These are phyloP conservation scores for Alethe castanea DNA, from an alignment of 2,113 vertebrate genomes.

Conservation along the genomic window DNA sequence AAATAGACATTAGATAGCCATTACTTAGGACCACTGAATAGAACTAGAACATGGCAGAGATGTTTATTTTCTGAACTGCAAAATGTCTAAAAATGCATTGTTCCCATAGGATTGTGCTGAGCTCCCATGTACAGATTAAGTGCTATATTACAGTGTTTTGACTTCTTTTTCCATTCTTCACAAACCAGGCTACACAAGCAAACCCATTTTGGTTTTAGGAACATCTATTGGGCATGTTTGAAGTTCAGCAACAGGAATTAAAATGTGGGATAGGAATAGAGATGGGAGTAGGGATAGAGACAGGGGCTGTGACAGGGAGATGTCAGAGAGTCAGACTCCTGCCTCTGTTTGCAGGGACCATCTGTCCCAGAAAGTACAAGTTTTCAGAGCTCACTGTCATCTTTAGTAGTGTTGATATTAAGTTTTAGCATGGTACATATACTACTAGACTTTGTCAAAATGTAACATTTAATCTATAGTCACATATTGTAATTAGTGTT, in stretches of 20 bases:
- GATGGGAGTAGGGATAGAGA: not conserved
- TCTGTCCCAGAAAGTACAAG: not conserved
- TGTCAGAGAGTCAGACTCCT: not conserved
- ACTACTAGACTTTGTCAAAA: conserved; percentile 20
- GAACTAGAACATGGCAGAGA: not conserved
- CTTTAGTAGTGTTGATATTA: not conserved
- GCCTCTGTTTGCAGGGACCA: not conserved
- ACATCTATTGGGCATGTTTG: not conserved
- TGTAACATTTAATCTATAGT: conserved; percentile 52
- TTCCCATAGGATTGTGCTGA: not conserved
- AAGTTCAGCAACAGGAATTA: not conserved
- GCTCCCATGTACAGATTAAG: not conserved
- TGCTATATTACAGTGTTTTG: accelerated
- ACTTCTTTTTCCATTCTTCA: not conserved
- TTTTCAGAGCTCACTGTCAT: not conserved
- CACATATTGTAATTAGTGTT: conserved; percentile 50
- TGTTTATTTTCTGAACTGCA: not conserved
- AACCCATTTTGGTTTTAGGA: not conserved
- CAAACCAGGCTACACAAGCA: not conserved
- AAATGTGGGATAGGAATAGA: not conserved
- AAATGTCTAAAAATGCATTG: not conserved
- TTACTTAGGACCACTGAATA: not conserved
- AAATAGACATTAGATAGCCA: not conserved
- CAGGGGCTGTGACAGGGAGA: not conserved
- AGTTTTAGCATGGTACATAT: not conserved